A percentile compares a stretch with the other conserved stretches of the same genome.
phyloP scores from a whole-genome alignment of 2,888 invertebrate species.

The Cephus pulcher region DNA sequence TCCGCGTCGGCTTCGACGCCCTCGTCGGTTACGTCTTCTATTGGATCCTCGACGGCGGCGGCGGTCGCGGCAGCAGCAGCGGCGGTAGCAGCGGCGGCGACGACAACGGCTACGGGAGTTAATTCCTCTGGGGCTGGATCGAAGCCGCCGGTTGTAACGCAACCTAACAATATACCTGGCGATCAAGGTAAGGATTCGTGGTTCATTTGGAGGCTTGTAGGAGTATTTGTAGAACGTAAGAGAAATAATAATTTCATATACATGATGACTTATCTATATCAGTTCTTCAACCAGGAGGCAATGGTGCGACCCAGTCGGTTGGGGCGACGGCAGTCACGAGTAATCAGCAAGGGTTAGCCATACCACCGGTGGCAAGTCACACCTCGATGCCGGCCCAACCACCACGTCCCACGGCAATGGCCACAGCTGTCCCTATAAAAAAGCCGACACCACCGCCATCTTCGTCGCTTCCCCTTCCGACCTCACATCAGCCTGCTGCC shows the following conservation, averaged over 20 bases:
- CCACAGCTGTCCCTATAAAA: constrained; percentile 63
- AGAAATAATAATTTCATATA: neutral
- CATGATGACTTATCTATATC: neutral
- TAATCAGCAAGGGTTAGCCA: constrained; percentile 52
- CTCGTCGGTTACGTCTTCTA: constrained; percentile 6
- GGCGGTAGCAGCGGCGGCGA: constrained; percentile 29
- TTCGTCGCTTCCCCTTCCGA: constrained; percentile 24
- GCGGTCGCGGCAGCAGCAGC: constrained; percentile 32
- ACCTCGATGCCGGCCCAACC: constrained; percentile 63
- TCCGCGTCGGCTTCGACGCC: constrained; percentile 16
- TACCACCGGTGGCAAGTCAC: constrained; percentile 62
- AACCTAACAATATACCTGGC: constrained; percentile 55
- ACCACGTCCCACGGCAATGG: constrained; percentile 57
- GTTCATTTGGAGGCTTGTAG: neutral
- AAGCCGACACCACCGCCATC: constrained; percentile 62
- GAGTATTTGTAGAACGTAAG: neutral
- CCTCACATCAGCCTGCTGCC: neutral
- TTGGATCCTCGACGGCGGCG: constrained; percentile 20
- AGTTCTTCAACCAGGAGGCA: constrained; percentile 49
- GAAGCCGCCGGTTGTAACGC: constrained; percentile 53
- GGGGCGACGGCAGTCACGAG: constrained; percentile 68
- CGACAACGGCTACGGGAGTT: constrained; percentile 43
- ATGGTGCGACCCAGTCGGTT: constrained; percentile 70
- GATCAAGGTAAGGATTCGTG: constrained; percentile 57
- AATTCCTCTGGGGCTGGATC: constrained; percentile 53